Evolutionary conservation across 1,140 invertebrate species (phyloP), one percentile per base, ranked within the genome.

Genomic region (Mycetomoellerius zeteki): DNA sequence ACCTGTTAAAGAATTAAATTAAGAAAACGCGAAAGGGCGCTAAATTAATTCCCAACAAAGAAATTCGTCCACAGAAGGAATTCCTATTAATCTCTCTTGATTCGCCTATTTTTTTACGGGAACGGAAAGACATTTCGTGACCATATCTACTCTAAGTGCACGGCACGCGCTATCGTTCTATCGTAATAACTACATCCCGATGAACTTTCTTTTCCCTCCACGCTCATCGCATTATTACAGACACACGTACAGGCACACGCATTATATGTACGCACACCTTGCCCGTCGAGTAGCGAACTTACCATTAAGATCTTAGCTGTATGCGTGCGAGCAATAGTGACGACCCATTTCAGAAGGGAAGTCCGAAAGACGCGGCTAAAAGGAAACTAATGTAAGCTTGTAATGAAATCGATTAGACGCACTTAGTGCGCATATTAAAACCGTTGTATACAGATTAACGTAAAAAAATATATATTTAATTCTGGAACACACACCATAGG

Each of bases 151-250:
- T 50, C 56, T 37, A 54, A 6, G 37, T 72, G 37, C 54, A 43
- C 21, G n/a, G 33, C 30, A 69, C 64, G 54, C 27, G 54, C 67
- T 81, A 54, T 43, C 77, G 30, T 37, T 58, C 30, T 10, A 73
- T 73, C 54, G 37, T 60, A 75, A 75, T 62, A 84, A 60, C 67
- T n/a, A 58, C 56, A 60, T 60, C 33, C 52, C 64, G 65, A 75
- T 24, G 27, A 84, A 47, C 69, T 60, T 75, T 84, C 24, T 62
- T 60, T 50, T 73, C 37, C n/a, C 12, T 69, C 12, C 67, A 47
- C n/a, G 69, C 80, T 73, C 80, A 73, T 47, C 54, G 80, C 67
- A 37, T 84, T 62, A 54, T 19, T n/a, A 54, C 62, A 77, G 8
- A 62, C 24, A 43, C 21, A 47, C 14, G 19, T 16, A 21, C 8